Evolutionary conservation across 2,888 invertebrate genomes (phyloP), one percentile per base, ranked within the genome.

Genomic region (Rhagophthalmus giganteus): DNA sequence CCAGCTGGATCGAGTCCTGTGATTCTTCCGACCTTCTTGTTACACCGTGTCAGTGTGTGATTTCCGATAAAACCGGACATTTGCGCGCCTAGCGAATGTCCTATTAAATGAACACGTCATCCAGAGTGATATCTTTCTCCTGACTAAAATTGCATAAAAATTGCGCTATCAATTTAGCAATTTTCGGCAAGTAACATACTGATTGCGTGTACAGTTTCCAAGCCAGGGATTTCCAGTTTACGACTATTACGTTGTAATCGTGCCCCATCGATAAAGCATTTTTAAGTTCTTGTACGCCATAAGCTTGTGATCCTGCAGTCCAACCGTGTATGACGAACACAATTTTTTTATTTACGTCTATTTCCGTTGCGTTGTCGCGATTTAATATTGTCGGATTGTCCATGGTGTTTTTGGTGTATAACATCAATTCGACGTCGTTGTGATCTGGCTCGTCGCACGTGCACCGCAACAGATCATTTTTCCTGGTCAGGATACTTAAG

Each of bases 51-150:
- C 14, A 34, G 20, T 9, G 26, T 26, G 8, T 30, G 9, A 13
- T 42, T 25, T 7, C 58, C 60, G n/a, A 32, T 26, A 26, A 52
- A 55, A 7, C 60, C 58, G n/a, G 46, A 16, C 1, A 57, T 28
- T 35, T 61, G 61, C 5, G 42, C 60, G 3, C 61, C 61, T 2
- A 60, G 16, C 1, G 58, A 58, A 30, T 60, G 60, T 0, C 61
- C 61, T n/a, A 61, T 34, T 1, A 59, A 10, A 3, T 59, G 50
- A n/a, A 58, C 27, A 16, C n/a, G n/a, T 51, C 47, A 6, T 38
- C 8, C 1, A 50, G 24, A n/a, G 7, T 10, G 2, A 30, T 1
- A n/a, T 13, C 7, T 2, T 28, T 20, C 7, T 35, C 1, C 6
- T 37, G 12, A 8, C 10, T 27, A 13, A 45, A n/a, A 5, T n/a